Conservation (phyloP, 2,888 invertebrate species). For the Stenodera caucasica region DNA sequence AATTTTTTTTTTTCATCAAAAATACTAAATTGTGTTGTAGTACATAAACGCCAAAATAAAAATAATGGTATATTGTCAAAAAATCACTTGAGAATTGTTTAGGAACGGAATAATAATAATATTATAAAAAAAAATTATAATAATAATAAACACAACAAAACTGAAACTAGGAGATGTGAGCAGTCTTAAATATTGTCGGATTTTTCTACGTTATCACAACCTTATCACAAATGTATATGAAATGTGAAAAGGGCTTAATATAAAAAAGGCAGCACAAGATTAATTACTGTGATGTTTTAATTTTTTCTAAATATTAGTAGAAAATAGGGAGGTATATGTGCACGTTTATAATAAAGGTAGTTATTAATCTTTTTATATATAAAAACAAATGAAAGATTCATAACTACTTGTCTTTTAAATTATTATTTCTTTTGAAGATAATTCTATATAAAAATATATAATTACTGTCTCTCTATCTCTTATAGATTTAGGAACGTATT, state of each 20-base stretch:
- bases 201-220: conserved; percentile 17
- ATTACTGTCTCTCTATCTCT: conserved; percentile 17
- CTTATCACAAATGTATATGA: conserved; percentile 14
- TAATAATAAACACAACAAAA: conserved; percentile 6
- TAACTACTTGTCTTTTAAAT: conserved; percentile 11
- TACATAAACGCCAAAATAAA: not conserved
- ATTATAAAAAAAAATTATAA: not conserved
- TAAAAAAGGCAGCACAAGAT: conserved; percentile 21
- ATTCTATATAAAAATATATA: conserved; percentile 9
- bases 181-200: conserved; percentile 32
- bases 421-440: not conserved
- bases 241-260: conserved; percentile 14
- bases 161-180: conserved; percentile 7
- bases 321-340: conserved; percentile 7
- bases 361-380: not conserved
- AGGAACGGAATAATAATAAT: conserved; percentile 20
- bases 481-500: conserved; percentile 28
- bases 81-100: conserved; percentile 11
- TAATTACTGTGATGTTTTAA: conserved; percentile 2
- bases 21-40: not conserved
- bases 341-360: not conserved
- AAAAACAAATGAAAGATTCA: not conserved
- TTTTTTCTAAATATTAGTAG: not conserved
- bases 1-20: conserved; percentile 1
- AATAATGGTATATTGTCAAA: not conserved